Percentiles rank a stretch among this genome's conserved stretches.
Conservation (phyloP, 2,113 vertebrate species). For the Albula goreensis region DNA sequence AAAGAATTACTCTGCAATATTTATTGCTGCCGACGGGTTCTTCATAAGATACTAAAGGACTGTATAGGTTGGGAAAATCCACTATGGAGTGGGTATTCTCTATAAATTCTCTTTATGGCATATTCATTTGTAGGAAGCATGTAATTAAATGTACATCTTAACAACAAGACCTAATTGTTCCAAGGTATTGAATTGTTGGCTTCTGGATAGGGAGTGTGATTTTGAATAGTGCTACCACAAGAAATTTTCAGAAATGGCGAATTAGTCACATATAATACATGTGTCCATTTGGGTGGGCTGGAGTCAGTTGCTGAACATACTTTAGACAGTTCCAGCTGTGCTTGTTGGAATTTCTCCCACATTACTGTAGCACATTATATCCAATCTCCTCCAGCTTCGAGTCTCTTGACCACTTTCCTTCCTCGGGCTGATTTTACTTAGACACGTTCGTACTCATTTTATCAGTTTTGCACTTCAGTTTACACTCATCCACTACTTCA, state of each 20-base stretch:
- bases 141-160: not conserved
- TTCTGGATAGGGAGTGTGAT: not conserved
- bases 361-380: not conserved
- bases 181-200: not conserved
- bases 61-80: not conserved
- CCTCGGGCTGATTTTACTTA: not conserved
- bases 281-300: not conserved
- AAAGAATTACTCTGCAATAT: not conserved
- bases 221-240: not conserved
- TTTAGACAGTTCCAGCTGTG: not conserved
- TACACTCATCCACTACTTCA: not conserved
- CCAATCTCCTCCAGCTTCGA: not conserved
- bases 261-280: not conserved
- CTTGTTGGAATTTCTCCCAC: not conserved
- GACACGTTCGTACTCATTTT: not conserved
- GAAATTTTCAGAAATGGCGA: not conserved
- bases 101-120: not conserved
- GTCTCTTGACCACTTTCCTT: not conserved
- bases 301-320: not conserved
- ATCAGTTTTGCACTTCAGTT: not conserved
- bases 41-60: not conserved
- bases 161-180: not conserved
- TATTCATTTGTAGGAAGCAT: not conserved
- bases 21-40: not conserved
- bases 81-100: not conserved